Evolutionary conservation across 2,113 vertebrate species (phyloP).

Genomic region (Colaptes auratus): DNA sequence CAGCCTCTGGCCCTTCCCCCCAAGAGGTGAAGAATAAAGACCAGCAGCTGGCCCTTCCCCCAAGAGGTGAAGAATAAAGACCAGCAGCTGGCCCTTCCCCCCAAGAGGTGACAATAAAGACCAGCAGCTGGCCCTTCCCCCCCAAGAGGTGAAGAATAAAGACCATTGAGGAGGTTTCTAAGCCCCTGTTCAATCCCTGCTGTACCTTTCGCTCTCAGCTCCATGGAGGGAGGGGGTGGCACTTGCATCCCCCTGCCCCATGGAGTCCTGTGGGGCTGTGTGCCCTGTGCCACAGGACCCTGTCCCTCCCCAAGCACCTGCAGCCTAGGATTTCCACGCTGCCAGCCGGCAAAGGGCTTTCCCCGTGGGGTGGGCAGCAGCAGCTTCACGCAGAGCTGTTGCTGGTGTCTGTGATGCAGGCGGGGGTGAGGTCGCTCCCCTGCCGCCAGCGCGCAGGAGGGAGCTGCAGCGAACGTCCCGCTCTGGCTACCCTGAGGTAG

Average conservation of each 20-base stretch:
- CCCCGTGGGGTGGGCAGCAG: rapidly evolving
- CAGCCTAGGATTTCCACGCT: not conserved
- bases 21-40: too few species aligned
- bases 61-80: too few species aligned
- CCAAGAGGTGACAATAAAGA: too few species aligned
- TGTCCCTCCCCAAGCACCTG: not conserved
- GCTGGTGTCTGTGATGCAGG: rapidly evolving
- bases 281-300: not conserved
- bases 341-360: not conserved
- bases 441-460: rapidly evolving
- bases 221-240: rapidly evolving
- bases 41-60: too few species aligned
- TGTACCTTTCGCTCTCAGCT: not conserved
- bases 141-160: not conserved
- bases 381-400: not conserved
- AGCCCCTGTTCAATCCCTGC: not conserved
- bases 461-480: rapidly evolving
- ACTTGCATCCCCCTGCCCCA: not conserved
- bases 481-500: rapidly evolving
- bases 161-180: not conserved
- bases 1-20: too few species aligned
- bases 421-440: not conserved
- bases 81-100: too few species aligned
- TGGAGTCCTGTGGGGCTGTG: not conserved
- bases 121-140: too few species aligned